Base-by-base conservation (phyloP, 2,797 vertebrate species). In the Avahi laniger region DNA sequence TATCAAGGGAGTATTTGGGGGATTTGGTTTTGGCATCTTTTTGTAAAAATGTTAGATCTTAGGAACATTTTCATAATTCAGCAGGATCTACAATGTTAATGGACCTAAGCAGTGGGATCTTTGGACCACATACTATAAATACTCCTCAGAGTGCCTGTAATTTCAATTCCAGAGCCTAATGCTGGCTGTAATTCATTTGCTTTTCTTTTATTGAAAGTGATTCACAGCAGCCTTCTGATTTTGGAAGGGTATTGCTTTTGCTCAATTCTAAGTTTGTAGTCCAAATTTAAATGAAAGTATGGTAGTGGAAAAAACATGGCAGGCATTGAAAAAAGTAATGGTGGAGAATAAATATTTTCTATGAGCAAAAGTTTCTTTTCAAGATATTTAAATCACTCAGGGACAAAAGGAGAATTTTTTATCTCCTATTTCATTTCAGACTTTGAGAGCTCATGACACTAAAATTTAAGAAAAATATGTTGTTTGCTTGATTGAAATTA, bases 31-130 rank as follows among this genome's bases (percentile, higher is more conserved):
- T 1, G 3, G 72, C 93, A 93, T 95, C 76, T 90, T 97, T 96
- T 92, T 82, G 84, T 80, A 46, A 92, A 96, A 97, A 69, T 69
- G 46, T 94, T 93, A 85, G 87, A n/a, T 93, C 85, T 82, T 95
- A 89, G 89, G 43, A 96, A 75, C 17, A 76, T 95, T 97, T 93
- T 96, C 90, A 89, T 97, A 95, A 97, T 97, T 91, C 96, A 94
- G 85, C 86, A 91, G 89, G 92, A 87, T 96, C 90, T 95, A 85
- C 63, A 72, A 70, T 91, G 96, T 86, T 96, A 97, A 97, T 97
- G 92, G 93, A 76, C 57, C 38, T 8, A 2, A 85, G 38, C 94
- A 81, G 90, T 92, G 86, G 93, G 91, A 90, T 81, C 35, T 86
- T 91, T 92, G 69, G 92, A 93, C 90, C 79, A 94, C 75, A 63